Evolutionary conservation across 2,888 invertebrate genomes (phyloP), one percentile per base, ranked within the genome.

Genomic region (Papilio elwesi): DNA sequence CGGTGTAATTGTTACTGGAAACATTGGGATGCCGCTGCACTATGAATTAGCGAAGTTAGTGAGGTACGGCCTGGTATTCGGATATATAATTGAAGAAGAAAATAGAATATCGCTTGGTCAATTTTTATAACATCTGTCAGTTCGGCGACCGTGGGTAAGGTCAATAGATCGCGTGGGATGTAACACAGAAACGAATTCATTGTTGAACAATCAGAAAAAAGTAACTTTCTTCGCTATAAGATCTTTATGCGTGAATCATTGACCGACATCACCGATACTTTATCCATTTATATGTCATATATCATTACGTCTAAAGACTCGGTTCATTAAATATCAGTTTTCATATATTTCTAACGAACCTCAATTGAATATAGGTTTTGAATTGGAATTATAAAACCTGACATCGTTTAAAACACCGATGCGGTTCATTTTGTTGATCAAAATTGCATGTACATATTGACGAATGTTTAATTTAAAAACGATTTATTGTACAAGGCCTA

Each of bases 1-100:
- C 80, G 83, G 78, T 84, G 83, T 90, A 90, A 90, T 90, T 90
- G 89, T 82, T 87, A 84, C 79, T 75, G 84, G 81, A 87, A 88
- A 91, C 87, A 89, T 73, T 72, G 76, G 77, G 76, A 78, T 78
- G 78, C 78, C 79, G 74, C 71, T 76, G 78, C 68, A 70, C 77
- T 79, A 76, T 79, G 81, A 83, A 86, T 87, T 87, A 89, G 87
- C 79, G 77, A 80, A 76, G 83, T 87, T 88, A 88, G 87, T 83
- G 76, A 73, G 53, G 9, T 43, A n/a, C 66, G 67, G 65, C 26
- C 69, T 69, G 26, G 71, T 76, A 74, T 71, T 74, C 69, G 74
- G 77, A 71, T 75, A 77, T 26, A 26, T 82, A 82, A 81, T 82
- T 82, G 79, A 79, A 78, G 77, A 73, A 76, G 77, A 81, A 68